phyloP scores from a whole-genome alignment of 2,888 invertebrate genomes.

The Noctuana brunneofusca region DNA sequence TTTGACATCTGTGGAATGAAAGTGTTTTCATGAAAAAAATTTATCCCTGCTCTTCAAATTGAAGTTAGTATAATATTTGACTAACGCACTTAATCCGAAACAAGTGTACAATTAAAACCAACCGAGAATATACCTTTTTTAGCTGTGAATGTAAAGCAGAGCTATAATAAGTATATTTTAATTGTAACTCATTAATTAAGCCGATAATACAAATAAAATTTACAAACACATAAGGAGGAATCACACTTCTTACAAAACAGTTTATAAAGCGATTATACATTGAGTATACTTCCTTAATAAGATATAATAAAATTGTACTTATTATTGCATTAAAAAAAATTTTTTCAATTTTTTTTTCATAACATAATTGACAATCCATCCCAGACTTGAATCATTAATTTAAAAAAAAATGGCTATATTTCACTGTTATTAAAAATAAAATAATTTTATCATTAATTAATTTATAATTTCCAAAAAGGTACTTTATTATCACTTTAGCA shows the following conservation, averaged over 20 bases:
- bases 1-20: no score
- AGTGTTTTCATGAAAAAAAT: no score
- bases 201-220: not conserved
- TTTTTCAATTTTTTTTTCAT: not conserved
- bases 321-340: not conserved
- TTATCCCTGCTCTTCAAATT: no score
- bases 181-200: not conserved
- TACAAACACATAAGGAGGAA: not conserved
- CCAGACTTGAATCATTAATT: slow-evolving; percentile 14
- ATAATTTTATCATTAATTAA: not conserved
- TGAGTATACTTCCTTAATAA: slow-evolving; percentile 18
- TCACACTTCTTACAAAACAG: not conserved
- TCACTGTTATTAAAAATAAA: not conserved
- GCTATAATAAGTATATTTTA: no score
- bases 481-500: slow-evolving; percentile 16
- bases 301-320: slow-evolving; percentile 22
- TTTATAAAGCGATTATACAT: slow-evolving; percentile 1
- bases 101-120: no score
- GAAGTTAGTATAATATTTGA: no score
- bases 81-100: no score
- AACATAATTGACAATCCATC: slow-evolving; percentile 30
- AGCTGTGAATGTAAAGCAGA: not conserved
- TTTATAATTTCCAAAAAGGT: not conserved
- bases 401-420: not conserved
- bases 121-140: no score